A percentile compares a stretch with the other conserved stretches of the same genome.
phyloP scores from a whole-genome alignment of 2,888 invertebrate species.

The Zaprionus bogoriensis region DNA sequence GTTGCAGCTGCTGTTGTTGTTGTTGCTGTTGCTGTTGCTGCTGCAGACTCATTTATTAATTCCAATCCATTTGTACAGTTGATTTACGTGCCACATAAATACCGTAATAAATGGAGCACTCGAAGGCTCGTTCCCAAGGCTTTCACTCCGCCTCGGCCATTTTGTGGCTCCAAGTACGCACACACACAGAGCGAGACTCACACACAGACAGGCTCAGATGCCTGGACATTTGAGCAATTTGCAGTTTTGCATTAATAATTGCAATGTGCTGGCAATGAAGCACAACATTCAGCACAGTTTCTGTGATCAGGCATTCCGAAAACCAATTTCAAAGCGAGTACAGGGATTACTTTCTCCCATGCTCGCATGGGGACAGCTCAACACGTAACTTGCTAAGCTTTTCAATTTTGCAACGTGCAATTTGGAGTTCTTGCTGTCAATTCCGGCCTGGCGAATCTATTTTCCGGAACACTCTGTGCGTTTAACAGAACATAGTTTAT shows the following conservation, averaged over 20 bases:
- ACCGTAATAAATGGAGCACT: slow-evolving; percentile 71
- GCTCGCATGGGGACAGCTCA: too few species aligned
- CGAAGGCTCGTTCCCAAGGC: slow-evolving; percentile 38
- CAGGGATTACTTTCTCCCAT: too few species aligned
- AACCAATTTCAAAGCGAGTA: slow-evolving; percentile 11
- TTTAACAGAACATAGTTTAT: slow-evolving; percentile 19
- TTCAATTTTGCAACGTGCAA: neutral
- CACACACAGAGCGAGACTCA: neutral
- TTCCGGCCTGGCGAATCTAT: too few species aligned
- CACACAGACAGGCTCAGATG: slow-evolving; percentile 7
- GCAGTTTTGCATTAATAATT: slow-evolving; percentile 64
- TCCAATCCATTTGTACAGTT: slow-evolving; percentile 79
- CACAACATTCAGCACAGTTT: slow-evolving; percentile 38
- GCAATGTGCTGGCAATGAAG: slow-evolving; percentile 39
- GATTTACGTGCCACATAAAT: slow-evolving; percentile 78
- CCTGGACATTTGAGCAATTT: slow-evolving; percentile 49
- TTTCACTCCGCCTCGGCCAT: slow-evolving; percentile 44
- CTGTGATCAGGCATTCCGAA: slow-evolving; percentile 4
- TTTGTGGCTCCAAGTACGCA: slow-evolving; percentile 20
- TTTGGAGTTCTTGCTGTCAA: too few species aligned
- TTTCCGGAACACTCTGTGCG: neutral
- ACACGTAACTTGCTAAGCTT: too few species aligned
- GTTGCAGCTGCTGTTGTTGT: slow-evolving; percentile 1
- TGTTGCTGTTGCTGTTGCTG: slow-evolving; percentile 10
- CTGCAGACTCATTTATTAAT: slow-evolving; percentile 77